Conservation (phyloP, 2,797 vertebrate genomes). For the Pempheris klunzingeri region DNA sequence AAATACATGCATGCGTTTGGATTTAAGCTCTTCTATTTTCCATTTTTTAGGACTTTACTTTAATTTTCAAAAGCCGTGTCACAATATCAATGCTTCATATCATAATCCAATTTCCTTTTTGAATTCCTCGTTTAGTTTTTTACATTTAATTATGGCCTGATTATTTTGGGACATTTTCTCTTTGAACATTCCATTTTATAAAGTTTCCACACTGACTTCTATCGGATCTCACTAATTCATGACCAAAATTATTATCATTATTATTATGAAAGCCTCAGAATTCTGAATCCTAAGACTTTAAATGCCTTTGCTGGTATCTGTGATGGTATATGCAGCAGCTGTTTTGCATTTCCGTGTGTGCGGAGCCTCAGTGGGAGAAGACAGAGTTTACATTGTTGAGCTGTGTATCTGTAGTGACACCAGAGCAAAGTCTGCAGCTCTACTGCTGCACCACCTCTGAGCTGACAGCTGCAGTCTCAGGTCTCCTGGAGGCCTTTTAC, state of each 20-base stretch:
- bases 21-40: background rate
- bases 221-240: too few relatives aligned
- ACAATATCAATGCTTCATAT: background rate
- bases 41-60: background rate
- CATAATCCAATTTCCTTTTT: background rate
- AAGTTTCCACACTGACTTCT: too few relatives aligned
- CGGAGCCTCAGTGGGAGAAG: background rate
- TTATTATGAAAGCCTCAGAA: too few relatives aligned
- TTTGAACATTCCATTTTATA: background rate
- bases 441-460: conserved; percentile 16
- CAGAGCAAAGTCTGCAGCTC: conserved; percentile 28
- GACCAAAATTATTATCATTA: too few relatives aligned
- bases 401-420: conserved; percentile 28
- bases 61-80: background rate
- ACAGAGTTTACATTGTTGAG: conserved; percentile 17
- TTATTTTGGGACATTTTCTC: background rate
- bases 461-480: conserved; percentile 24
- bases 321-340: background rate
- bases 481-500: conserved; percentile 33
- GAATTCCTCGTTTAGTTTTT: background rate
- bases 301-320: background rate
- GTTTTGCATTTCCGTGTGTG: background rate
- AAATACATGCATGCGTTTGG: too few relatives aligned
- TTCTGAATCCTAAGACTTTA: background rate
- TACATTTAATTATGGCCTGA: background rate